Evolutionary conservation across 2,888 invertebrate species (phyloP), one percentile per base, ranked within the genome.

Genomic region (Watsonalla binaria): DNA sequence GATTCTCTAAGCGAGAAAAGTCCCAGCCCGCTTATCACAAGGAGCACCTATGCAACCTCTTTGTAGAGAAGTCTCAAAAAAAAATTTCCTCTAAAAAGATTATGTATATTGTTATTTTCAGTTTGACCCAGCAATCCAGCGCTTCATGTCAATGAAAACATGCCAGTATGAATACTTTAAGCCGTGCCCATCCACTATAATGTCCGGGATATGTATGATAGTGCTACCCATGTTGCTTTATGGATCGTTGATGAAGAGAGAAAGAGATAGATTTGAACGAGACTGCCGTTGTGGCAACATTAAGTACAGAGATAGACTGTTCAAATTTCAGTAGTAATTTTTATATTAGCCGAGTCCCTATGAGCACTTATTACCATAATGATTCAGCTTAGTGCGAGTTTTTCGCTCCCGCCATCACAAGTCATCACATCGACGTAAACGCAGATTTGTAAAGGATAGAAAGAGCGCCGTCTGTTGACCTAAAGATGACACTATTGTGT

Each of bases 101-200:
- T 24, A 6, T 42, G 47, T 52, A 34, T 1, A 37, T 63, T 46
- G 45, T 9, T 11, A 13, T 54, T 46, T 84, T 48, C 85, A 97
- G 97, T 95, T 96, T 80, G 97, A 97, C 83, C 84, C 93, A 11
- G 95, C 94, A 6, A 65, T 96, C 0, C 94, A 95, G 69, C 92
- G 96, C 24, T 96, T 92, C 72, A 81, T 93, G 64, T 92, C 96
- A 0, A 92, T 96, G 93, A 93, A 93, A 72, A 86, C 86, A 0
- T 91, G 89, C 7, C 84, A 92, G 45, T 90, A 83, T 58, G 93
- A 95, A 0, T 86, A 92, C 67, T 96, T 96, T 74, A 92, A 91
- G 63, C 92, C 94, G 2, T 93, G 92, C 9, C 72, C 90, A 0
- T 92, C 82, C 57, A 88, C 92, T 0, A 82, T 91, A 6, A 63